Conservation (phyloP, 2,888 invertebrate species). For the Girardia tigrina region DNA sequence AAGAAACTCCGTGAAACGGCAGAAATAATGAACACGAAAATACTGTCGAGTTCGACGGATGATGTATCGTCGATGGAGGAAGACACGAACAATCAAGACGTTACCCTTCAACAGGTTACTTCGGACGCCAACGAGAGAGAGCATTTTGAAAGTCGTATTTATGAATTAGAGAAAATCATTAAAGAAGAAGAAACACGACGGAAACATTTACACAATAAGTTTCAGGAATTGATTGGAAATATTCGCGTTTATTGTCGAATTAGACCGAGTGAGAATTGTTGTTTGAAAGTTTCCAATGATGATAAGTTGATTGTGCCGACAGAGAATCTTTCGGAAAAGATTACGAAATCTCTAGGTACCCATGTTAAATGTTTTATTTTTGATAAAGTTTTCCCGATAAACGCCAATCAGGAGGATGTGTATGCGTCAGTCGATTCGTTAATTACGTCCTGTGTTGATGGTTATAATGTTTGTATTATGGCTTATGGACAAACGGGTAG, state of each 20-base stretch:
- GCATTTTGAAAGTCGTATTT: slow-evolving; percentile 24
- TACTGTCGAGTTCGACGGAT: slow-evolving; percentile 24
- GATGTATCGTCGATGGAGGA: not conserved
- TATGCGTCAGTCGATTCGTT: slow-evolving; percentile 37
- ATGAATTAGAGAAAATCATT: slow-evolving; percentile 32
- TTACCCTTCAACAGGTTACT: not conserved
- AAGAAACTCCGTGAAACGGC: slow-evolving; percentile 29
- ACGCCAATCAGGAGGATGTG: slow-evolving; percentile 45
- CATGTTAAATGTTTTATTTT: slow-evolving; percentile 41
- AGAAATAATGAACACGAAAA: slow-evolving; percentile 24
- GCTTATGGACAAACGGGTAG: slow-evolving; percentile 50
- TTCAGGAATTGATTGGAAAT: slow-evolving; percentile 48
- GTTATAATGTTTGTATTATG: slow-evolving; percentile 49
- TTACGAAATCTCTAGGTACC: slow-evolving; percentile 34
- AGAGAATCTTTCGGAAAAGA: slow-evolving; percentile 42
- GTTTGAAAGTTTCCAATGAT: slow-evolving; percentile 28
- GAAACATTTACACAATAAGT: slow-evolving; percentile 41
- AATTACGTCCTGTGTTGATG: slow-evolving; percentile 49
- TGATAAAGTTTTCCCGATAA: slow-evolving; percentile 45
- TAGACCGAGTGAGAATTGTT: slow-evolving; percentile 35
- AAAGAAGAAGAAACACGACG: slow-evolving; percentile 37
- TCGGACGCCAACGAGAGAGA: not conserved
- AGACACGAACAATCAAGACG: not conserved
- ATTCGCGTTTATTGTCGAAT: slow-evolving; percentile 49
- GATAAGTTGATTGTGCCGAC: slow-evolving; percentile 43